phyloP scores from a whole-genome alignment of 2,888 invertebrate species.

The Callosobruchus maculatus region DNA sequence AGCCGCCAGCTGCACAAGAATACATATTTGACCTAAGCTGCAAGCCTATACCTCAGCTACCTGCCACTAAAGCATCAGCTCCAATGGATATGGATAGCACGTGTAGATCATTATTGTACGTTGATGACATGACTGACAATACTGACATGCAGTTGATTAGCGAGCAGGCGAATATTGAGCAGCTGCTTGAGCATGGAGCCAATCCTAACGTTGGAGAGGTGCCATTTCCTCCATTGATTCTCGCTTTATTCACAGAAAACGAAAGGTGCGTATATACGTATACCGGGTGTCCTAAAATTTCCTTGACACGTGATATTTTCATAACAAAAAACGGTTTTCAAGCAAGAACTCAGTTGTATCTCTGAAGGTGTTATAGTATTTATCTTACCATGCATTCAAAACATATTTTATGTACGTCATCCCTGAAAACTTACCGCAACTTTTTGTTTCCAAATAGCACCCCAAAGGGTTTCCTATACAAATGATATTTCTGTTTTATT shows the following conservation, averaged over 20 bases:
- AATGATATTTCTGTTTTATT: too few species aligned
- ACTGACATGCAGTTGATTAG: background rate
- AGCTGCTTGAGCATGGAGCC: conserved; percentile 34
- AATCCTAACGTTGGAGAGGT: conserved; percentile 39
- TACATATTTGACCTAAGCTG: background rate
- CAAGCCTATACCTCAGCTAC: background rate
- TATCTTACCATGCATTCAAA: too few species aligned
- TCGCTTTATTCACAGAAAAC: conserved; percentile 39
- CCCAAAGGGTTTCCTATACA: too few species aligned
- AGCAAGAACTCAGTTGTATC: too few species aligned
- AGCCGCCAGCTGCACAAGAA: background rate
- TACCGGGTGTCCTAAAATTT: too few species aligned
- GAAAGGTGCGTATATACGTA: background rate
- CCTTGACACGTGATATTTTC: too few species aligned
- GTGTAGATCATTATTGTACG: background rate
- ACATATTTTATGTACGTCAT: too few species aligned
- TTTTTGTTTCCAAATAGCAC: too few species aligned
- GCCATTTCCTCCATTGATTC: conserved; percentile 39
- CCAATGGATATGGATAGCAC: background rate
- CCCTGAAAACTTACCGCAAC: too few species aligned
- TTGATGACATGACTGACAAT: background rate
- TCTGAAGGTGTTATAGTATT: too few species aligned
- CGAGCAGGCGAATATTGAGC: background rate
- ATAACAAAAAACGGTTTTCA: too few species aligned
- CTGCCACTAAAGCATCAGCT: background rate